Conservation (phyloP, 2,888 invertebrate species). For the Crioceris asparagi region DNA sequence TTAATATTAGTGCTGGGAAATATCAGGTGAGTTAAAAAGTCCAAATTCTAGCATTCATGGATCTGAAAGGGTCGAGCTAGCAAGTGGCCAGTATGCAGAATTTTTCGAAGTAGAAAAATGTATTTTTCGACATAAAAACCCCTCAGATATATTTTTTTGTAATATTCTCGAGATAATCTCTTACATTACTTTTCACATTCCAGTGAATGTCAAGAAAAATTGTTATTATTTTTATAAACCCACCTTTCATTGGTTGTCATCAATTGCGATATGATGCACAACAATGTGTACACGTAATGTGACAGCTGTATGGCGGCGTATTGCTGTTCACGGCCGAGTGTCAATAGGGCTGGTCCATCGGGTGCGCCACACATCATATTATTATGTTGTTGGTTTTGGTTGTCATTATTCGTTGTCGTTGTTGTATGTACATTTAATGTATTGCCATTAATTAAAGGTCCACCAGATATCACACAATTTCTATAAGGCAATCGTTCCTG, state of each 20-base stretch:
- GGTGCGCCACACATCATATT: conserved; percentile 27
- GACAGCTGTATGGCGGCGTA: conserved; percentile 72
- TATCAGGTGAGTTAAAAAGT: neutral
- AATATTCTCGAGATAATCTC: neutral
- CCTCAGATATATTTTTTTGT: neutral
- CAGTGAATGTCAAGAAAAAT: neutral
- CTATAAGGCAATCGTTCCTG: conserved; percentile 42
- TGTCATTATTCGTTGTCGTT: conserved; percentile 9
- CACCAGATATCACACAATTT: conserved; percentile 41
- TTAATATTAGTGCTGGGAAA: too few relatives aligned
- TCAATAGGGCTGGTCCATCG: conserved; percentile 39
- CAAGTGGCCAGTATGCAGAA: neutral
- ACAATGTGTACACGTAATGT: conserved; percentile 76
- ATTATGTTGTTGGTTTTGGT: conserved; percentile 15
- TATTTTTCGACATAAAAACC: neutral
- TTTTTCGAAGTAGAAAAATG: neutral
- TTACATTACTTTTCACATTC: neutral
- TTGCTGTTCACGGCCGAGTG: conserved; percentile 49
- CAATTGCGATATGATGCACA: conserved; percentile 80
- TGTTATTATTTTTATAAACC: conserved; percentile 2
- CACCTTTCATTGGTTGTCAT: conserved; percentile 79
- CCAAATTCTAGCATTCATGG: neutral
- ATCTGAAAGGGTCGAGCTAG: neutral
- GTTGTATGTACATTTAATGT: conserved; percentile 19
- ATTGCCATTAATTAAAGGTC: conserved; percentile 37